These are phyloP conservation scores for Tetranychus urticae DNA, from an alignment of 1,140 invertebrate species.

Conservation along the genomic window DNA sequence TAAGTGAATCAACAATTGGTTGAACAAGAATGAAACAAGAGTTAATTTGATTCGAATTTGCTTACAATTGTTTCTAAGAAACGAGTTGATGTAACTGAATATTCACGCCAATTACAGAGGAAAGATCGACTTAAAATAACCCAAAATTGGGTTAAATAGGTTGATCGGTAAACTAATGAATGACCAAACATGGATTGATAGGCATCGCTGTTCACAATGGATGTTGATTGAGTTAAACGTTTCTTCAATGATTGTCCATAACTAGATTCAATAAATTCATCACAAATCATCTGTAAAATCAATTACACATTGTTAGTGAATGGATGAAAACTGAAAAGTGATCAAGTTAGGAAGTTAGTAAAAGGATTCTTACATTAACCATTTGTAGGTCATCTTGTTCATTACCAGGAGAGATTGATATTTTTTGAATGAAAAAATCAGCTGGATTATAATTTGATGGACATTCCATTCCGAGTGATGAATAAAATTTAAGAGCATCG, in stretches of 20 bases:
- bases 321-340: too few species aligned
- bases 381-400: conserved; percentile 32
- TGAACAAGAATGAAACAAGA: background rate
- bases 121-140: conserved; percentile 74
- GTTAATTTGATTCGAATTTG: conserved; percentile 11
- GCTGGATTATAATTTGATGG: conserved; percentile 60
- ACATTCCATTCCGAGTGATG: conserved; percentile 40
- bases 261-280: background rate
- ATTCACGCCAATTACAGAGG: conserved; percentile 63
- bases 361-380: conserved; percentile 14
- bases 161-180: conserved; percentile 28
- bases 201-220: background rate
- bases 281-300: conserved; percentile 24
- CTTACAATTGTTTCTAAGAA: conserved; percentile 65
- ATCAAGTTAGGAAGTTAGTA: background rate
- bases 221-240: background rate
- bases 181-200: background rate
- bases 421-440: conserved; percentile 36
- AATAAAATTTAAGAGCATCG: conserved; percentile 49
- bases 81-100: conserved; percentile 60
- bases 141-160: conserved; percentile 62
- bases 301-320: background rate
- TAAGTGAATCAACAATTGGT: background rate
- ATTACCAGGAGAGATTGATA: conserved; percentile 46
- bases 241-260: background rate